These are phyloP conservation scores for Eristalis tenax DNA, from an alignment of 2,888 invertebrate species.

Conservation along the genomic window DNA sequence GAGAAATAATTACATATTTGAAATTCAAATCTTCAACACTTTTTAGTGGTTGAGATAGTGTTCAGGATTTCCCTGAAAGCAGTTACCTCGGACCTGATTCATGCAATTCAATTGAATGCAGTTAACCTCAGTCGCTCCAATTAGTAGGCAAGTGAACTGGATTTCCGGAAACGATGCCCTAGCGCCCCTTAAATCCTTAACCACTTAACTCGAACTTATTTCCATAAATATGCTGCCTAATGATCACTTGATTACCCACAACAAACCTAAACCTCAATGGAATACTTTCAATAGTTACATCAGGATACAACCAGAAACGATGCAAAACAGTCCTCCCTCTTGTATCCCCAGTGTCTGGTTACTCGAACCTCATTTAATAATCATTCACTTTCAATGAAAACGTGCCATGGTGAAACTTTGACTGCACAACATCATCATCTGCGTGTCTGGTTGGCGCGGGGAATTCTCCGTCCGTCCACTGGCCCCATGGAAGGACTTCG, in stretches of 20 bases:
- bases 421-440: slow-evolving; percentile 23
- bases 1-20: neutral
- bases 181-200: slow-evolving; percentile 1
- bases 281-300: neutral
- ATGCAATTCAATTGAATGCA: neutral
- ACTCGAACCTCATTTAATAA: slow-evolving; percentile 23
- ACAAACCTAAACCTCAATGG: slow-evolving; percentile 1
- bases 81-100: neutral
- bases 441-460: slow-evolving; percentile 1
- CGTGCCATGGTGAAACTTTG: slow-evolving; percentile 22
- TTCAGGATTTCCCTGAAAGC: neutral
- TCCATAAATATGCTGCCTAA: slow-evolving; percentile 14
- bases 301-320: neutral
- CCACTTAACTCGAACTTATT: slow-evolving; percentile 8
- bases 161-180: neutral
- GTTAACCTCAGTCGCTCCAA: neutral
- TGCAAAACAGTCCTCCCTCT: neutral
- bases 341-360: neutral
- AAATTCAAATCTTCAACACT: neutral
- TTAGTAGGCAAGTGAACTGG: neutral
- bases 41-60: neutral
- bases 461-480: neutral
- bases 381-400: slow-evolving; percentile 6
- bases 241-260: slow-evolving; percentile 12
- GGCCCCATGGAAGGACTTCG: slow-evolving; percentile 1